Evolutionary conservation across 2,113 vertebrate genomes (phyloP).

Genomic region (Aegotheles bennettii): DNA sequence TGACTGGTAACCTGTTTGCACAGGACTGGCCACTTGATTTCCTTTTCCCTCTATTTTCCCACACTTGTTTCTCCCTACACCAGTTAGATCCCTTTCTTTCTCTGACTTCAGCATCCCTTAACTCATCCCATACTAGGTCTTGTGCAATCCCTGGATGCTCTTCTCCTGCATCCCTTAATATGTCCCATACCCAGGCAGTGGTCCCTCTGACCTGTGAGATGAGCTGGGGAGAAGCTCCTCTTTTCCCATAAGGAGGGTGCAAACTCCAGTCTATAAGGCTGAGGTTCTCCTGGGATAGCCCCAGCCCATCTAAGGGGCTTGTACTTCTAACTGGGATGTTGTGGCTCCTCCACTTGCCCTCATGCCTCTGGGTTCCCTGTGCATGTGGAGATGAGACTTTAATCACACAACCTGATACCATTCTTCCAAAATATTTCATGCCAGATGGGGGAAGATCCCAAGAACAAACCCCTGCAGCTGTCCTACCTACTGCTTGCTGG

Average conservation of each 20-base stretch:
- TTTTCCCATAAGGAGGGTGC: not conserved
- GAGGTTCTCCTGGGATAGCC: not conserved
- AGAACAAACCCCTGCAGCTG: not conserved
- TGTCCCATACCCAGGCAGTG: not conserved
- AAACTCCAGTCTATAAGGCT: not conserved
- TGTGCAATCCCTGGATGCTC: not conserved
- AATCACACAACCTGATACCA: not conserved
- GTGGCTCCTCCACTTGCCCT: rapidly evolving
- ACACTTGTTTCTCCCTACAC: not conserved
- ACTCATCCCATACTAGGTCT: too few relatives aligned
- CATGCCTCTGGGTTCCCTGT: not conserved
- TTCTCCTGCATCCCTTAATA: not conserved
- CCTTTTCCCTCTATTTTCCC: not conserved
- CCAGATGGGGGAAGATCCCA: not conserved
- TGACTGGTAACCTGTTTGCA: not conserved
- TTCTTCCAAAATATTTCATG: not conserved
- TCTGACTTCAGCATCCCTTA: not conserved
- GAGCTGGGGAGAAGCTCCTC: not conserved
- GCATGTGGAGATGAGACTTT: not conserved
- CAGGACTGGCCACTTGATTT: not conserved
- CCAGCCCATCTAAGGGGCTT: not conserved
- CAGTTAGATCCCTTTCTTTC: not conserved
- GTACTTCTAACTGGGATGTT: not conserved
- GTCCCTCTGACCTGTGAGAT: not conserved
- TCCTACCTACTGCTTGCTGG: not conserved